Base-by-base conservation (phyloP, 2,113 vertebrate species). In the Tachysurus vachellii region DNA sequence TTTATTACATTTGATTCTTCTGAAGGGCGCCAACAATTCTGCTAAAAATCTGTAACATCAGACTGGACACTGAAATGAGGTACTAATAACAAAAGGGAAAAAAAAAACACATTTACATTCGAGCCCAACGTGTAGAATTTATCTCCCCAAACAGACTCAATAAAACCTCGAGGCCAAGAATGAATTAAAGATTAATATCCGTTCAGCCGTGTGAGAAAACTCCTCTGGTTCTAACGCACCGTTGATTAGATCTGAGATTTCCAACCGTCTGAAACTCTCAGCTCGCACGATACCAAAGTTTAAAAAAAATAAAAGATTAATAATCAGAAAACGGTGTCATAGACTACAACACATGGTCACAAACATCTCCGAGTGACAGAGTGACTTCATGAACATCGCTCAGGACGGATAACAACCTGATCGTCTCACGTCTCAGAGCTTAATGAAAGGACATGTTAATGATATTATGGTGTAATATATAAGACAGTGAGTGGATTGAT, bases 141-240 rank as follows among this genome's bases (percentile, higher is more conserved):
- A 71, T 71, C 31, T 59, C 36, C 4, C 61, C 70, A 85, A 10
- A 85, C 68, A 59, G 42, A 75, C 42, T 26, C 50, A 17, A 59
- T 61, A 61, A 61, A 57, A 17, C 68, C 83, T 61, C 1, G 14
- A 61, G 83, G 70, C 56, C 42, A 47, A 59, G 23, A 76, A 47
- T 62, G 61, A 85, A 85, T 85, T 61, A 85, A 47, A 76, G 83
- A 85, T 85, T 16, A 75, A 61, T 85, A 85, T 85, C 83, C 19
- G 56, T 61, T 81, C 31, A 23, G 21, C 53, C n/a, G 19, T 2
- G 13, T 14, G 42, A 9, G 23, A 2, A 62, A 28, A 79, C 17
- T 79, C 75, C 75, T 77, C 75, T 17, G 75, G 26, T 50, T 75
- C 26, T 2, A 75, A 50, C 42, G 12, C 44, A 0, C 1, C 44